Evolutionary conservation across 2,797 vertebrate genomes (phyloP), one percentile per base, ranked within the genome.

Genomic region (Sebastes elongatus): DNA sequence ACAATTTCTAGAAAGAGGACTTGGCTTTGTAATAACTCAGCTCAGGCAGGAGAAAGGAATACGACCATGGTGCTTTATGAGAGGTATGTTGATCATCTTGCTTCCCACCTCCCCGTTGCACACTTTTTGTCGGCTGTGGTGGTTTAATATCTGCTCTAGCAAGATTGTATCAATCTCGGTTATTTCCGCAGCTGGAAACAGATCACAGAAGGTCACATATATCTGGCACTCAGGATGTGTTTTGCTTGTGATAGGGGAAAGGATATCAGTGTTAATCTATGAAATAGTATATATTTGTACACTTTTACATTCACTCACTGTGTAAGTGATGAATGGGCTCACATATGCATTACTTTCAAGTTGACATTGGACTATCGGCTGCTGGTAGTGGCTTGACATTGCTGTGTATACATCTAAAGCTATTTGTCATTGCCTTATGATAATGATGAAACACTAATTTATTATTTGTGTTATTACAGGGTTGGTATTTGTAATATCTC

Each of bases 11-110:
- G 71, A 72, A 59, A 74, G 76, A 78, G 52, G 64, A 61, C 70
- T 25, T 25, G 23, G 23, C 23, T 78, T 79, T 88, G 82, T 66
- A 49, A 80, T 83, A 81, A 81, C 79, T 75, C 57, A 63, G 56
- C 69, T 83, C 53, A 67, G 71, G 42, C 33, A 30, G 23, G 59
- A 1, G 30, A 62, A 74, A 82, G 84, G 75, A 85, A 56, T 60
- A 77, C 84, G 4, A 92, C 66, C 90, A 97, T 97, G 97, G 95
- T 97, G 78, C 94, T 94, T 74, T 92, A 95, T 56, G 76, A 90
- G 88, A 97, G 97, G 98, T 99, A 97, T 95, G 96, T 96, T 38
- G 62, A 75, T 84, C 64, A 74, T 82, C 57, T 56, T 14, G 52
- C 56, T 76, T 71, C 27, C 14, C 62, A 20, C 69, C 57, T 64